Conservation (phyloP, 2,888 invertebrate species). For the Drosophila ochracea region DNA sequence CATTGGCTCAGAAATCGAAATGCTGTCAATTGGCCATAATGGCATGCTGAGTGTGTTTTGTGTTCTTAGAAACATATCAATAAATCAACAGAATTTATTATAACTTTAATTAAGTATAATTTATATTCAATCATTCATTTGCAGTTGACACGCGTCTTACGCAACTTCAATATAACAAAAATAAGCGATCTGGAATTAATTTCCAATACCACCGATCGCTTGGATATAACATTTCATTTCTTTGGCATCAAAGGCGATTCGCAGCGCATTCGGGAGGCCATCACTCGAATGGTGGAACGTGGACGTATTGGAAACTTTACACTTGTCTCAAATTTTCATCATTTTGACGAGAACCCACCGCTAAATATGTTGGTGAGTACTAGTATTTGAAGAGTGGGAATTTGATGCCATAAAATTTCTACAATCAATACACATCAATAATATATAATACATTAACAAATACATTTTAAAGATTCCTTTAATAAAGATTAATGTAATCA, state of each 20-base stretch:
- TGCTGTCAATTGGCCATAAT: slow-evolving; percentile 35
- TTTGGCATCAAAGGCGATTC: slow-evolving; percentile 85
- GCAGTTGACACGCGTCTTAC: slow-evolving; percentile 89
- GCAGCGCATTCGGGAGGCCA: slow-evolving; percentile 85
- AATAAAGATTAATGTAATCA: not conserved
- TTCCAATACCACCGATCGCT: slow-evolving; percentile 87
- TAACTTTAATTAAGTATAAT: not conserved
- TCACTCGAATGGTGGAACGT: slow-evolving; percentile 87
- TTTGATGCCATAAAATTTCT: not conserved
- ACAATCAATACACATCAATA: not conserved
- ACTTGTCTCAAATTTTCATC: slow-evolving; percentile 88
- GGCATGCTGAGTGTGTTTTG: slow-evolving; percentile 4
- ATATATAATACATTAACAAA: not conserved
- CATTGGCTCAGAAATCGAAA: slow-evolving; percentile 18
- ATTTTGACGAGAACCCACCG: slow-evolving; percentile 90
- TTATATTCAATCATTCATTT: slow-evolving; percentile 25
- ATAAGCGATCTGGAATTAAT: slow-evolving; percentile 88
- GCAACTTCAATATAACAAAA: slow-evolving; percentile 89
- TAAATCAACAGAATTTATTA: slow-evolving; percentile 1
- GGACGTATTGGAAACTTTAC: slow-evolving; percentile 88
- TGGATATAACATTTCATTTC: slow-evolving; percentile 87
- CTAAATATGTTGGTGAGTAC: slow-evolving; percentile 88
- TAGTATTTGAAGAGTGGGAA: not conserved
- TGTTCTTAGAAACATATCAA: not conserved
- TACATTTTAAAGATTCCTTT: not conserved